Evolutionary conservation across 1,140 invertebrate genomes (phyloP), one percentile per base, ranked within the genome.

Genomic region (Muscidifurax raptorellus): DNA sequence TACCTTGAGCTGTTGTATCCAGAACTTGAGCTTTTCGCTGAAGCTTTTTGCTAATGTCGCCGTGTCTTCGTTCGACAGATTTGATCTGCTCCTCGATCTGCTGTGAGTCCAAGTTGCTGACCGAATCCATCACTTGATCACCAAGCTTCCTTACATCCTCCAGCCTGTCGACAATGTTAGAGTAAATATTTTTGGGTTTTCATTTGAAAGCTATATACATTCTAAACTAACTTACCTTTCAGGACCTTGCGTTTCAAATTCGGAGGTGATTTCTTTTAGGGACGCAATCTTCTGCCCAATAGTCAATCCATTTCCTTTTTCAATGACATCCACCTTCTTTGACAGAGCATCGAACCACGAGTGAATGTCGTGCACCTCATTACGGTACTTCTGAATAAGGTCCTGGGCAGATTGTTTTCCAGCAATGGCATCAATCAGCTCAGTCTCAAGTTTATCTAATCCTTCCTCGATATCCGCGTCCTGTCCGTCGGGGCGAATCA

Each of bases 11-110:
- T 1, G 96, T 96, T 86, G 95, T 96, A 87, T 97, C 96, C 52
- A 97, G 90, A 78, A 97, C 95, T 91, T 97, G 96, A 3, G 95
- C 92, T 90, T 98, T 98, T 66, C 97, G 94, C 88, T 97, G 95
- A 32, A 98, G 95, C 80, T 97, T 95, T 88, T 98, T 98, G 36
- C 95, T 94, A 0, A 98, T 95, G 90, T 98, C 97, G 77, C 95
- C 96, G 86, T 97, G 96, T 83, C 96, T 94, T 86, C 97, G 94
- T 89, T 98, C 97, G 1, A 97, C 94, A 0, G 96, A 96, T 91
- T 97, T 97, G 85, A 97, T 94, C 93, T 96, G 92, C 90, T 98
- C 98, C 90, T 98, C 97, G 27, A 98, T 96, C 91, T 98, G 97
- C 87, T 98, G 97, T 0, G 96, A 96, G 91, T 98, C 98, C 66